These are phyloP conservation scores for Cyprinodon tularosa DNA, from an alignment of 2,113 vertebrate species.

Conservation along the genomic window DNA sequence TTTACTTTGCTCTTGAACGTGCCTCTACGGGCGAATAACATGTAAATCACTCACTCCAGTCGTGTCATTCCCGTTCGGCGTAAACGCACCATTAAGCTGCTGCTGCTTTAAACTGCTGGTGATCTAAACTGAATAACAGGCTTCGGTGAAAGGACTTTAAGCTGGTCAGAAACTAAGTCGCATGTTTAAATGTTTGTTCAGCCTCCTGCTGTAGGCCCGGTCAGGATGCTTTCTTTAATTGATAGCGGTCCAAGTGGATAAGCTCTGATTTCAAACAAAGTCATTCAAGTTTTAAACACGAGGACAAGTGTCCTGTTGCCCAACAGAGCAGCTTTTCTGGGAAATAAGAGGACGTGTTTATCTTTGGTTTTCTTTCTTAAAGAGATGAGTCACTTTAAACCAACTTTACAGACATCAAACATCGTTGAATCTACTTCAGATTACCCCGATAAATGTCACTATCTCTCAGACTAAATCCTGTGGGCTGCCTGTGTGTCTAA, in stretches of 20 bases:
- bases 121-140: background rate
- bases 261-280: background rate
- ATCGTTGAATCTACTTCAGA: constrained; percentile 8
- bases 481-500: constrained; percentile 36
- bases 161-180: no score
- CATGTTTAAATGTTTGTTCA: background rate
- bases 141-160: background rate
- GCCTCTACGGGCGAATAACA: no score
- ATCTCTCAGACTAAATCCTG: constrained; percentile 44
- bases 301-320: background rate
- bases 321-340: constrained; percentile 2
- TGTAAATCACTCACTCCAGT: no score
- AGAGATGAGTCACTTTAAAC: constrained; percentile 5
- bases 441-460: constrained; percentile 25
- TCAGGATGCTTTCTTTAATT: background rate
- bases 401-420: constrained; percentile 14
- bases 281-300: background rate
- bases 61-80: no score
- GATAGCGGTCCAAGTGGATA: background rate
- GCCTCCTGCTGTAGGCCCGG: no score
- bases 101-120: no score
- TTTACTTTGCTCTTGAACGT: no score
- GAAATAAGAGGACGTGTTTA: background rate
- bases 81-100: no score
- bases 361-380: background rate